Percentiles rank a stretch among this genome's conserved stretches.
These are phyloP conservation scores for Addax nasomaculatus DNA, from an alignment of 2,113 vertebrate genomes.

Conservation along the genomic window DNA sequence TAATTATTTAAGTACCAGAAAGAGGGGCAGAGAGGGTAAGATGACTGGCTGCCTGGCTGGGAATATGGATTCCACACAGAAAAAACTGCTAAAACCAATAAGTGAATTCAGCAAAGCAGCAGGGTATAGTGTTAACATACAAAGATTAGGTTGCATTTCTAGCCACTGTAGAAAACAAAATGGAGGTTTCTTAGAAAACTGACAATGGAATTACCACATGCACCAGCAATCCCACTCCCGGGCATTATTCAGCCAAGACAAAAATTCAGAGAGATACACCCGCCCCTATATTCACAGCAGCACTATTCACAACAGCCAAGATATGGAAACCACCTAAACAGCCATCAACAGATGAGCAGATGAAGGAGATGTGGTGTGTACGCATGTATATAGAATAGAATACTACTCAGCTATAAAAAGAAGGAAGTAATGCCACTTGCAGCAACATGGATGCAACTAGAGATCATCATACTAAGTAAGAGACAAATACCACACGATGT, in stretches of 20 bases:
- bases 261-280: background rate
- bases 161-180: background rate
- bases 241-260: background rate
- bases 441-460: background rate
- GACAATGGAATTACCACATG: background rate
- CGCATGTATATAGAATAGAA: rapidly evolving
- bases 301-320: background rate
- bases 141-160: background rate
- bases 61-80: background rate
- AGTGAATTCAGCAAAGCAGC: background rate
- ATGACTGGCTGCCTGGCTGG: background rate
- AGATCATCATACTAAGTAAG: background rate
- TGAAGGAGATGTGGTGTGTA: too few relatives aligned
- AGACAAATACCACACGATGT: background rate
- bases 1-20: background rate
- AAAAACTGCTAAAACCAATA: background rate
- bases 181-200: background rate
- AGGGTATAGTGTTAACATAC: background rate
- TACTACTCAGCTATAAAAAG: background rate
- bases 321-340: background rate
- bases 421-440: background rate
- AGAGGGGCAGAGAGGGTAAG: background rate
- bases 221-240: background rate
- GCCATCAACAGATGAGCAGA: background rate
- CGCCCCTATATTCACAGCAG: background rate